Evolutionary conservation across 2,797 vertebrate species (phyloP).

Genomic region (Sylvia borin): DNA sequence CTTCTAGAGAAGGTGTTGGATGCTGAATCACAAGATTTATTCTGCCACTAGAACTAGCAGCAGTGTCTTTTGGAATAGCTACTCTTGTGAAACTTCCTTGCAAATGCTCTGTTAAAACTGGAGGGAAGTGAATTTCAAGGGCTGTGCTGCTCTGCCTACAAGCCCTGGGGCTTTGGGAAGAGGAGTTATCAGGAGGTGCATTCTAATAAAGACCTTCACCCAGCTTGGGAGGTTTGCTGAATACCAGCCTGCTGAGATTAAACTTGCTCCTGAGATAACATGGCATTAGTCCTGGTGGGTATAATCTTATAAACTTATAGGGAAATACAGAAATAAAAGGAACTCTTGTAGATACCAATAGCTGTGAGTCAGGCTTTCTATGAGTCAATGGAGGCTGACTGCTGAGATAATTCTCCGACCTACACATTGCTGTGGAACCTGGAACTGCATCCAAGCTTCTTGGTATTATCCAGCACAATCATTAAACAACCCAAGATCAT

Average conservation of each 20-base stretch:
- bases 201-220: background rate
- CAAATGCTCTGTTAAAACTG: background rate
- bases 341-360: background rate
- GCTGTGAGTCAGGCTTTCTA: slow-evolving; percentile 16
- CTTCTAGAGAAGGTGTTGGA: slow-evolving; percentile 34
- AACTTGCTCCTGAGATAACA: background rate
- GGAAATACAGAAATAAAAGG: slow-evolving; percentile 1
- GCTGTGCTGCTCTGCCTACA: background rate
- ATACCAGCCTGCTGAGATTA: background rate
- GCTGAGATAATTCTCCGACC: slow-evolving; percentile 24
- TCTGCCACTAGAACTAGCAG: slow-evolving; percentile 11
- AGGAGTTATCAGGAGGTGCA: background rate
- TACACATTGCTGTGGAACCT: background rate
- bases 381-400: slow-evolving; percentile 35
- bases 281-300: background rate
- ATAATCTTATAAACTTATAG: slow-evolving; percentile 5
- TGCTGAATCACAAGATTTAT: slow-evolving; percentile 59
- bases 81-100: slow-evolving; percentile 25
- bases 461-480: background rate
- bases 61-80: slow-evolving; percentile 45
- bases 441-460: background rate
- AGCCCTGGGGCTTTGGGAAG: background rate
- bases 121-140: slow-evolving; percentile 23
- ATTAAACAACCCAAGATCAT: background rate
- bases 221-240: background rate